Evolutionary conservation across 2,113 vertebrate species (phyloP).

Genomic region (Andinoacara biseriatus): DNA sequence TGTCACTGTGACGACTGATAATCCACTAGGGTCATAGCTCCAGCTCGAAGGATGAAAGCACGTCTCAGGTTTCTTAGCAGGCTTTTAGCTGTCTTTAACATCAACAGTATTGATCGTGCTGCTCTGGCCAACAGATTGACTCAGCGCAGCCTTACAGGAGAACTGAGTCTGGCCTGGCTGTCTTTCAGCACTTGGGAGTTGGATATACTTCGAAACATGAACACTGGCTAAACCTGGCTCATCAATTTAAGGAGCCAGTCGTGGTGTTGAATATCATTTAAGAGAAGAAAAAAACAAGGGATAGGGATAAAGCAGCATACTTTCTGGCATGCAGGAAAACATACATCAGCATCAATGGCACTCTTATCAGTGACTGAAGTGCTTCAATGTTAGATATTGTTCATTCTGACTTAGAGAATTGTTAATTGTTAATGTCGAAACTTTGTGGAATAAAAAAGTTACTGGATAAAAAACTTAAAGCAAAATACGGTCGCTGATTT

Average conservation of each 20-base stretch:
- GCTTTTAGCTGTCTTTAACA: constrained; percentile 76
- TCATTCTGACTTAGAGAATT: no score
- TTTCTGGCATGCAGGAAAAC: no score
- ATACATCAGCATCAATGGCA: no score
- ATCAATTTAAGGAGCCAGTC: constrained; percentile 22
- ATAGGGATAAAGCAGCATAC: no score
- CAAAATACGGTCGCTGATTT: no score
- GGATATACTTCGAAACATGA: constrained; percentile 29
- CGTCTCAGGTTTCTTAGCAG: constrained; percentile 70
- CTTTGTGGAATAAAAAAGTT: no score
- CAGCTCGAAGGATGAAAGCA: constrained; percentile 5
- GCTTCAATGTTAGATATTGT: no score
- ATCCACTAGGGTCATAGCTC: background rate
- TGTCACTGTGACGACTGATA: no score
- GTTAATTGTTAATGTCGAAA: no score
- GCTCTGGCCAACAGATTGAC: constrained; percentile 71
- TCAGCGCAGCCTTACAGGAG: constrained; percentile 10
- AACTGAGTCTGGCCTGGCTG: background rate
- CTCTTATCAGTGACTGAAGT: no score
- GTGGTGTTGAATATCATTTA: background rate
- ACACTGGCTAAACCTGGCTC: background rate
- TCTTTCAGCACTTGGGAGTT: background rate
- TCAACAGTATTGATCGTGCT: constrained; percentile 71
- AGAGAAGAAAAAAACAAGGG: no score
- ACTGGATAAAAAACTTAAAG: no score